Conservation (phyloP, 2,113 vertebrate species). For the Crotalus horridus region DNA sequence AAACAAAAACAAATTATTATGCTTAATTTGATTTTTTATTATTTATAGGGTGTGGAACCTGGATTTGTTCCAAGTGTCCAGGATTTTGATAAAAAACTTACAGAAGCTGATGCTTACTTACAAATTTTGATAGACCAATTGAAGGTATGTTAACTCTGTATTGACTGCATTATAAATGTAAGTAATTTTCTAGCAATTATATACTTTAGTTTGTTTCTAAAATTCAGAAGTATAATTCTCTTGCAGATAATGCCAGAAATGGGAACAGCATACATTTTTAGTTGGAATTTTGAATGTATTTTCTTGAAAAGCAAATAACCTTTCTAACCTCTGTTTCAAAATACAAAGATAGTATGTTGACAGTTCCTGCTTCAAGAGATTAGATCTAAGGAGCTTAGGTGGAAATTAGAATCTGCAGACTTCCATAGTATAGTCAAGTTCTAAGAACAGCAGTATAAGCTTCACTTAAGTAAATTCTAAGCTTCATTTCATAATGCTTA, state of each 20-base stretch:
- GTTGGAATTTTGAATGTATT: background rate
- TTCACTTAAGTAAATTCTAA: background rate
- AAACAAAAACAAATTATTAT: background rate
- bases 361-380: background rate
- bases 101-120: slow-evolving; percentile 97
- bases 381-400: background rate
- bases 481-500: background rate
- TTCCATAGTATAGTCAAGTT: background rate
- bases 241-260: background rate
- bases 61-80: slow-evolving; percentile 95
- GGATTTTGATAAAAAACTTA: slow-evolving; percentile 98
- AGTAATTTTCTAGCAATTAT: background rate
- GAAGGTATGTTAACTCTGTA: slow-evolving; percentile 76
- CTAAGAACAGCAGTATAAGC: background rate
- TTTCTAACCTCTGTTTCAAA: background rate
- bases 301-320: background rate
- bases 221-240: background rate
- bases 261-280: background rate
- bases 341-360: background rate
- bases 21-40: slow-evolving; percentile 26
- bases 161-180: background rate
- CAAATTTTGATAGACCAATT: slow-evolving; percentile 98
- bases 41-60: slow-evolving; percentile 86
- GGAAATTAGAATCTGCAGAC: background rate
- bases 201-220: background rate